Percentiles rank a stretch among this genome's conserved stretches.
These are phyloP conservation scores for Sitta carolinensis DNA, from an alignment of 2,797 vertebrate genomes.

Conservation along the genomic window DNA sequence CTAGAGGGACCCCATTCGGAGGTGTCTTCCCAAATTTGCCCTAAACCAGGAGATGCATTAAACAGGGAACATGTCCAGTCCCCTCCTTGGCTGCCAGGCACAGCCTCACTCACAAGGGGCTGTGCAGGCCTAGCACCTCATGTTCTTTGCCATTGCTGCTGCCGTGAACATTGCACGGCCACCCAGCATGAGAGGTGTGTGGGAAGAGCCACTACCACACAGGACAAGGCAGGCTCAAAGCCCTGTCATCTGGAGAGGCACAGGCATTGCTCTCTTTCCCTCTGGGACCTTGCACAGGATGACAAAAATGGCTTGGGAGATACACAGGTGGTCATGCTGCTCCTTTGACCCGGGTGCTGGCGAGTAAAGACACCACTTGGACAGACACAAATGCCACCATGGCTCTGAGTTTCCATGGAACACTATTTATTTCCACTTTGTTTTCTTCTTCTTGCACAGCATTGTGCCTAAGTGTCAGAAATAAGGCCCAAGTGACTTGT, in stretches of 20 bases:
- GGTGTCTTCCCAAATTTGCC: no score
- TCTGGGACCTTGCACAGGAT: background rate
- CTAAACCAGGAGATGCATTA: no score
- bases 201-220: background rate
- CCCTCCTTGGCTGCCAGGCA: background rate
- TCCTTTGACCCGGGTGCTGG: rapidly evolving
- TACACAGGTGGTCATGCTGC: background rate
- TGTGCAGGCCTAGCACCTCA: background rate
- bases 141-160: rapidly evolving
- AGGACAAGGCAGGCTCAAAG: background rate
- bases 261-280: background rate
- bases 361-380: background rate
- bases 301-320: background rate
- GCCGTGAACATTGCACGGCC: rapidly evolving
- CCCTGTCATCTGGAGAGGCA: rapidly evolving
- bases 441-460: background rate
- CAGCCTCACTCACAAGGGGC: background rate
- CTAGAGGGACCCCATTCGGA: no score
- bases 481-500: background rate
- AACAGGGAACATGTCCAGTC: background rate
- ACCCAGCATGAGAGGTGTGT: rapidly evolving
- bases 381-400: rapidly evolving
- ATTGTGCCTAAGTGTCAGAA: background rate
- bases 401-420: background rate
- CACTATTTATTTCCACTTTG: background rate